Percentiles rank a stretch among this genome's conserved stretches.
phyloP scores from a whole-genome alignment of 2,888 invertebrate species.

The Drosophila ezoana region DNA sequence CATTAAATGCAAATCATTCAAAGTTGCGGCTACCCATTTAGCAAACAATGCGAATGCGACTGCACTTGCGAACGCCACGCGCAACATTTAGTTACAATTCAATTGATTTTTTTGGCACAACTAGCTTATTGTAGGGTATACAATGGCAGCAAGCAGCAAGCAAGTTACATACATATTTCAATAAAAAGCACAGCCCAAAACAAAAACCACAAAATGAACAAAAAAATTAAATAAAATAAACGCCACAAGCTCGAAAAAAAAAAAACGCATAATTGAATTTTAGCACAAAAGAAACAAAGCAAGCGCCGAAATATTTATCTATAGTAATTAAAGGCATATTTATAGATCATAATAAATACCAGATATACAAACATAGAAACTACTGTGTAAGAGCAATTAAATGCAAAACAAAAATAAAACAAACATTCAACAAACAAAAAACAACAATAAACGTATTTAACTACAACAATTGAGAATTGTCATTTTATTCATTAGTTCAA shows the following conservation, averaged over 20 bases:
- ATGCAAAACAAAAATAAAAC: conserved; percentile 58
- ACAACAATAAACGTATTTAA: conserved; percentile 78
- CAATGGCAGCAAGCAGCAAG: conserved; percentile 15
- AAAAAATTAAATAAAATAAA: conserved; percentile 18
- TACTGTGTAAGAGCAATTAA: conserved; percentile 74
- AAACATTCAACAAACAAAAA: conserved; percentile 40
- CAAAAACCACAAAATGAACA: conserved; percentile 20
- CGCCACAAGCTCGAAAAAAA: conserved; percentile 40
- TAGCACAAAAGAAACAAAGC: conserved; percentile 70
- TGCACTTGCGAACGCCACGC: conserved; percentile 25
- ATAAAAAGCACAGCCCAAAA: conserved; percentile 28
- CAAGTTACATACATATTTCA: conserved; percentile 22
- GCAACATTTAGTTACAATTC: conserved; percentile 61
- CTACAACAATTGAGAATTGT: conserved; percentile 54
- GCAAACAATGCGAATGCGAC: conserved; percentile 27
- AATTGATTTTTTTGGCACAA: conserved; percentile 69
- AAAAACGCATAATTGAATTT: conserved; percentile 57
- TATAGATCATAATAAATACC: conserved; percentile 75
- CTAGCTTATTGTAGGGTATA: conserved; percentile 61
- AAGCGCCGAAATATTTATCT: conserved; percentile 80
- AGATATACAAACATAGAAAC: conserved; percentile 64
- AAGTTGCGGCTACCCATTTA: conserved; percentile 19
- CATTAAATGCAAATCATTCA: conserved; percentile 24
- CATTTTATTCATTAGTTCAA: not conserved
- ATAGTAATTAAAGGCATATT: conserved; percentile 75